phyloP scores from a whole-genome alignment of 2,888 invertebrate genomes.

The Petrolisthes manimaculis region DNA sequence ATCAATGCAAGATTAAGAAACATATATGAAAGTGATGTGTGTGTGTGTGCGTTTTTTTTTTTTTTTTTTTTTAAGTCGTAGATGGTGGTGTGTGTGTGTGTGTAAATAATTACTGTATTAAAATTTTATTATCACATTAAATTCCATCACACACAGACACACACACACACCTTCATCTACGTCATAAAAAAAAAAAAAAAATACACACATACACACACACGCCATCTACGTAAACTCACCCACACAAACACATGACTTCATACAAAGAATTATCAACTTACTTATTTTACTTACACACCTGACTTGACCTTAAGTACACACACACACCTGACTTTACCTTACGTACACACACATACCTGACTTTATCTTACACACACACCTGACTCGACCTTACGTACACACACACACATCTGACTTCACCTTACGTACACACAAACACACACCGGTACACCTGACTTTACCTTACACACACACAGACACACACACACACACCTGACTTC shows the following conservation, averaged over 20 bases:
- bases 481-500: neutral
- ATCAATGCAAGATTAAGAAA: neutral
- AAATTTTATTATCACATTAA: neutral
- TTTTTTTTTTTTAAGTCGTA: no score
- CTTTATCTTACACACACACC: neutral
- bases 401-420: neutral
- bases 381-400: neutral
- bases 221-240: neutral
- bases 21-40: neutral
- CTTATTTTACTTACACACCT: no score
- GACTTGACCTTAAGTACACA: neutral
- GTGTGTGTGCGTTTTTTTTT: neutral
- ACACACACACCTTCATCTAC: neutral
- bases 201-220: neutral
- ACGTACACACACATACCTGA: neutral
- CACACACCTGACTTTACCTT: neutral
- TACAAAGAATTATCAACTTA: no score
- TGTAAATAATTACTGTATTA: neutral
- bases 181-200: neutral
- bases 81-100: conserved; percentile 10
- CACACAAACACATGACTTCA: neutral
- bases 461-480: neutral
- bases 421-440: neutral
- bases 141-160: neutral
- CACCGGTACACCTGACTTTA: neutral